phyloP scores from a whole-genome alignment of 1,140 invertebrate genomes.

The Eubasilissa regina region DNA sequence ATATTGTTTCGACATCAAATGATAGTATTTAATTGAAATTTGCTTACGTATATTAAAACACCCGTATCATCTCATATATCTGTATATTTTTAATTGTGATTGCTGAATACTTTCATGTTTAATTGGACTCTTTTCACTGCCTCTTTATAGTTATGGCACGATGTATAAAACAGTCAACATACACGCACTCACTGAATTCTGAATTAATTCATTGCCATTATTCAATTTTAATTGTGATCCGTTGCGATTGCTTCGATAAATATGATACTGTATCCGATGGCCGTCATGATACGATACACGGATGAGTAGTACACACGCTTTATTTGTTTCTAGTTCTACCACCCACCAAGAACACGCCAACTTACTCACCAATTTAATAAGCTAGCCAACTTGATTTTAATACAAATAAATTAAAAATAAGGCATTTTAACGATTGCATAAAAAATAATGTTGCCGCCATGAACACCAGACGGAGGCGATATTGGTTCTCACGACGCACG shows the following conservation, averaged over 20 bases:
- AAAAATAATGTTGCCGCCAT: slow-evolving; percentile 41
- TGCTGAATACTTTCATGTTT: too few species aligned
- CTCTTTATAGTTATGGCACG: too few species aligned
- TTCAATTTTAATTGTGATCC: too few species aligned
- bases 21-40: too few species aligned
- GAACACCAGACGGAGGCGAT: neutral
- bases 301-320: neutral
- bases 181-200: too few species aligned
- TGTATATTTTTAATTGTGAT: too few species aligned
- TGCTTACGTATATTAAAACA: too few species aligned
- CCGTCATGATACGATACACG: neutral
- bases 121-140: too few species aligned
- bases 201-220: too few species aligned
- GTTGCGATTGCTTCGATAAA: neutral
- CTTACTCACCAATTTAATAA: slow-evolving; percentile 9
- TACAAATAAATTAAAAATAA: slow-evolving; percentile 27
- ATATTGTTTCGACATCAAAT: too few species aligned
- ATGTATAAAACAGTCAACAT: too few species aligned
- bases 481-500: slow-evolving; percentile 28
- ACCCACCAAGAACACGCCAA: slow-evolving; percentile 7
- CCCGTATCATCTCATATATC: too few species aligned
- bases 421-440: slow-evolving; percentile 35
- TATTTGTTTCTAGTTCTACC: slow-evolving; percentile 19
- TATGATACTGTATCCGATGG: neutral
- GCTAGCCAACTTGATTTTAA: slow-evolving; percentile 9